These are phyloP conservation scores for Drosophila ohnishii DNA, from an alignment of 1,140 invertebrate species.

Conservation along the genomic window DNA sequence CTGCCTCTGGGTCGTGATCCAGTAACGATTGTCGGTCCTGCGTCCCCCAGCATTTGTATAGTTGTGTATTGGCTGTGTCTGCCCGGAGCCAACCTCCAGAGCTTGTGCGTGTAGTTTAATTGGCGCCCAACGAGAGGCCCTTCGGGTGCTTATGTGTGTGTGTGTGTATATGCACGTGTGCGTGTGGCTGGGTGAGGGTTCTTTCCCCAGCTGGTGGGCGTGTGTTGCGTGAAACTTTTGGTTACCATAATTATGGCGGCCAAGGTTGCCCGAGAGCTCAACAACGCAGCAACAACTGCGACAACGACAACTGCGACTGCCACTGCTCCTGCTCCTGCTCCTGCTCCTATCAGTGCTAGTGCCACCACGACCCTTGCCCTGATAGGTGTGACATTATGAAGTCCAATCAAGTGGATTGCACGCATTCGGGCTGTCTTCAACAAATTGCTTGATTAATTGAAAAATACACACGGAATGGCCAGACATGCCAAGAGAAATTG, in stretches of 20 bases:
- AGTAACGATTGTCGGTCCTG: slow-evolving; percentile 46
- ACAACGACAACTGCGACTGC: slow-evolving; percentile 26
- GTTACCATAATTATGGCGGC: slow-evolving; percentile 81
- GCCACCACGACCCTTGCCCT: slow-evolving; percentile 35
- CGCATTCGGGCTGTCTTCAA: slow-evolving; percentile 39
- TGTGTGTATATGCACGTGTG: slow-evolving; percentile 15
- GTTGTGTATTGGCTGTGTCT: slow-evolving; percentile 42
- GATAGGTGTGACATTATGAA: slow-evolving; percentile 53
- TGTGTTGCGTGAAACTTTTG: slow-evolving; percentile 76
- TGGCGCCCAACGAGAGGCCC: slow-evolving; percentile 42
- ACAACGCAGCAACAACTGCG: slow-evolving; percentile 29
- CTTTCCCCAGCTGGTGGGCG: slow-evolving; percentile 48
- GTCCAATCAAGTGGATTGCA: slow-evolving; percentile 61
- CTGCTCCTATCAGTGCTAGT: background rate
- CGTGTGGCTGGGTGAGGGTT: slow-evolving; percentile 29
- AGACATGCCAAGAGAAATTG: slow-evolving; percentile 7
- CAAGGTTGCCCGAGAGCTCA: slow-evolving; percentile 60
- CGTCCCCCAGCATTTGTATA: slow-evolving; percentile 1
- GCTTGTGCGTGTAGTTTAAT: slow-evolving; percentile 74
- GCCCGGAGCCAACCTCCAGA: slow-evolving; percentile 34
- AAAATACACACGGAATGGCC: slow-evolving; percentile 41
- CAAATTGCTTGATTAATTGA: slow-evolving; percentile 65
- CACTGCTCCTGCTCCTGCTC: background rate
- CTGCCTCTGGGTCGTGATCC: slow-evolving; percentile 40
- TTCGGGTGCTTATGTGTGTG: slow-evolving; percentile 24